Evolutionary conservation across 37 sponge, comb jelly and placozoan species (phyloP), one percentile per base, ranked within the genome.

Genomic region (Diacarnus erythraeanus): DNA sequence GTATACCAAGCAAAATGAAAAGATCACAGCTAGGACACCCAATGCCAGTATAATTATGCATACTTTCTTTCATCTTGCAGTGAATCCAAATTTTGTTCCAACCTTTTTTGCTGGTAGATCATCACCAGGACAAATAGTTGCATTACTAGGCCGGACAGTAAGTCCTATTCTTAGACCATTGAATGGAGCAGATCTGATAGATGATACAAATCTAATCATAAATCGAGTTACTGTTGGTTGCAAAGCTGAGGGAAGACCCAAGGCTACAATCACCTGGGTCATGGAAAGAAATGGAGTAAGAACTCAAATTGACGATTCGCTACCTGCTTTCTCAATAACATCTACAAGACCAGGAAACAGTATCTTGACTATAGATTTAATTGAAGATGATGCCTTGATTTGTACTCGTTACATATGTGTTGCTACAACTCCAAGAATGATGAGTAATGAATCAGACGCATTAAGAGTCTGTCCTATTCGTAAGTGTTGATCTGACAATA

Each of bases 191-290:
- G 17, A 54, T 27, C 23, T 59, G 27, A 59, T 59, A 4, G 60
- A 59, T 59, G 36, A 71, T 71, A 9, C 72, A 22, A 9, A 25
- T 29, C 72, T 41, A 2, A 22, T 42, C n/a, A 8, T 2, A 2
- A 34, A 71, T 20, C 20, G 3, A 40, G 72, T 71, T 42, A 39
- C 30, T 27, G 42, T 71, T 71, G 47, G 41, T 12, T 77, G 77
- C 64, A 77, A 57, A 27, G 77, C 23, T 37, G 40, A 12, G 41
- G 80, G 80, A 1, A 42, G 22, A 57, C 80, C 80, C 30, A 69
- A 23, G n/a, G 57, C 71, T 1, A 56, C 3, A n/a, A 44, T 80
- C 22, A 31, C n/a, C 58, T 80, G 79, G 79, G 23, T 10, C 2
- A 59, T 35, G 27, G 5, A 8, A 8, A 21, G 30, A 2, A 29